Percentiles rank a stretch among this genome's conserved stretches.
Evolutionary conservation across 2,888 invertebrate species (phyloP).

Genomic region (Mythimna lalbum): DNA sequence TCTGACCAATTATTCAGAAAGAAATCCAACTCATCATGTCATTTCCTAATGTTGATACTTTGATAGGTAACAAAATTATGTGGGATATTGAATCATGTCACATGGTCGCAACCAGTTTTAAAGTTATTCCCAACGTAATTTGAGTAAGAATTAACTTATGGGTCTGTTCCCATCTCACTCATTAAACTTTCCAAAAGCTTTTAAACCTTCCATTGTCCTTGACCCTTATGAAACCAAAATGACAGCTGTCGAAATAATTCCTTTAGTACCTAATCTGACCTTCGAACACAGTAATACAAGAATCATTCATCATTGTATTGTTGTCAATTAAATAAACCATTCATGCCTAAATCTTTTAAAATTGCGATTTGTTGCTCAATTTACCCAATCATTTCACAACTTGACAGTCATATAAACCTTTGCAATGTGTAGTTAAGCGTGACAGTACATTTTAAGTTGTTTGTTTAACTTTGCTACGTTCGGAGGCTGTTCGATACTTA

Average conservation of each 20-base stretch:
- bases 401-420: slow-evolving; percentile 17
- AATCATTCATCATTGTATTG: slow-evolving; percentile 28
- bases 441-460: slow-evolving; percentile 36
- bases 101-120: background rate
- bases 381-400: slow-evolving; percentile 36
- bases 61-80: background rate
- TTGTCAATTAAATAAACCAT: slow-evolving; percentile 35
- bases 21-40: no score
- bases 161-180: background rate
- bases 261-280: slow-evolving; percentile 2
- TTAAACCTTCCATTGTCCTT: slow-evolving; percentile 2
- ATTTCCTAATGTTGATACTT: no score
- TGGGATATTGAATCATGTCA: slow-evolving; percentile 4
- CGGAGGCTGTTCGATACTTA: slow-evolving; percentile 12
- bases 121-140: slow-evolving; percentile 8
- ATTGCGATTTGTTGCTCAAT: slow-evolving; percentile 34
- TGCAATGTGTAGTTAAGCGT: slow-evolving; percentile 27
- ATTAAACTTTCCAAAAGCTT: slow-evolving; percentile 15
- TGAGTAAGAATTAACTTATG: slow-evolving; percentile 6
- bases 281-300: slow-evolving; percentile 9
- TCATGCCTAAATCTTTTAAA: slow-evolving; percentile 22
- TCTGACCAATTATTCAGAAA: no score
- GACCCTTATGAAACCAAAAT: slow-evolving; percentile 13
- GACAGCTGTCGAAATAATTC: slow-evolving; percentile 13
- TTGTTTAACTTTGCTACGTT: slow-evolving; percentile 39